phyloP scores from a whole-genome alignment of 1,140 invertebrate species.

The Lanistes nyassanus region DNA sequence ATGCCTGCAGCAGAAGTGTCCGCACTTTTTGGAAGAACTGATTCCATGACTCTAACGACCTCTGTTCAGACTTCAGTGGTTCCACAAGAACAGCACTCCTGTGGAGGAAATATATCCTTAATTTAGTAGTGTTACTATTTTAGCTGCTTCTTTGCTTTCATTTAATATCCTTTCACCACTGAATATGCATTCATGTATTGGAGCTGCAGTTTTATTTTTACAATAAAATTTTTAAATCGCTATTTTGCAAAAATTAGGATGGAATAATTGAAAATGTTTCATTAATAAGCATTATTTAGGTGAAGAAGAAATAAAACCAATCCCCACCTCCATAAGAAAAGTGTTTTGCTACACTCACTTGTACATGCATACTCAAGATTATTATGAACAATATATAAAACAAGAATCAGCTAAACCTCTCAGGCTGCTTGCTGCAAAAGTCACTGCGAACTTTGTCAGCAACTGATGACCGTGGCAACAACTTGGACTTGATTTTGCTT shows the following conservation, averaged over 20 bases:
- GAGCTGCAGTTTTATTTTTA: too few relatives aligned
- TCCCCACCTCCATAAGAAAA: not conserved
- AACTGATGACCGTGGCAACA: constrained; percentile 91
- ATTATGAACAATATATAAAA: not conserved
- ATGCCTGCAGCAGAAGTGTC: constrained; percentile 85
- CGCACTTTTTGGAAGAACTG: constrained; percentile 84
- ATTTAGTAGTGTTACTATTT: too few relatives aligned
- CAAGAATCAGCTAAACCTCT: constrained; percentile 70
- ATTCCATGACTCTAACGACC: constrained; percentile 89
- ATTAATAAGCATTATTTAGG: too few relatives aligned
- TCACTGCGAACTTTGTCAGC: constrained; percentile 94
- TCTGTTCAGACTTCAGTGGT: constrained; percentile 87
- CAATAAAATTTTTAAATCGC: too few relatives aligned
- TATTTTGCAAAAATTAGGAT: not conserved
- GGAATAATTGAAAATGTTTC: too few relatives aligned
- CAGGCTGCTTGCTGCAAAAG: constrained; percentile 89
- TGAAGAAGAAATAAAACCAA: not conserved
- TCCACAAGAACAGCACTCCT: constrained; percentile 92
- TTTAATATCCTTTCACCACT: too few relatives aligned
- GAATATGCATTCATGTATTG: too few relatives aligned
- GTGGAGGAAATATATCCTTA: constrained; percentile 61
- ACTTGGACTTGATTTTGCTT: constrained; percentile 83
- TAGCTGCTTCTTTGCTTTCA: too few relatives aligned
- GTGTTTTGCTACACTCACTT: not conserved
- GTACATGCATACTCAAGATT: not conserved